Evolutionary conservation across 2,113 vertebrate genomes (phyloP), one percentile per base, ranked within the genome.

Genomic region (Calyptommatus sinebrachiatus): DNA sequence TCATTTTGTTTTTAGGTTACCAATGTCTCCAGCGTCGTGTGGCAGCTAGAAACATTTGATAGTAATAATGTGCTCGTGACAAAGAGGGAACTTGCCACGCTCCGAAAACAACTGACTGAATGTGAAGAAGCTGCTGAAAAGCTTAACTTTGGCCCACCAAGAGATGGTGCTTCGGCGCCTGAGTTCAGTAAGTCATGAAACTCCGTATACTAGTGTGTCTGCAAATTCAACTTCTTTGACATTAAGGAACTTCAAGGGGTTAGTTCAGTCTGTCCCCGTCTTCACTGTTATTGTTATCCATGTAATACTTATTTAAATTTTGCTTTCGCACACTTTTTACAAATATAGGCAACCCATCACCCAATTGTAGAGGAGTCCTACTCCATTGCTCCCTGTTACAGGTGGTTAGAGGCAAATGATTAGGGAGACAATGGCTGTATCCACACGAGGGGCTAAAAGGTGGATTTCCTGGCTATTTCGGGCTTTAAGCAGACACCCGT

Each of bases 21-120:
- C 65, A 96, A 96, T 82, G 93, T 95, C 90, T 94, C 92, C 10
- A 81, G 90, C 50, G 93, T 92, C 35, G 93, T 94, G 67, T 93
- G 94, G 78, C 90, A 92, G 66, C 85, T 95, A 85, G 95, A 96
- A 87, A 90, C 71, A 20, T 94, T 90, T 1, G 95, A 96, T 74
- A 88, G 90, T 80, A 94, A 89, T 84, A 94, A 94, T 79, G 89
- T 96, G 84, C 85, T 93, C 5, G 82, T 92, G 77, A 93, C 94
- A 76, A 89, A 88, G 70, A 76, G 91, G 41, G 93, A 96, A 89
- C 93, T 96, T 6, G 85, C 87, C 53, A 90, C 92, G 80, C 84
- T 96, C 76, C 91, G 94, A 84, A 93, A 87, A 90, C 95, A 92
- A 72, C 88, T 96, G 82, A 87, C 95, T 86, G 91, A 94, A 21